A percentile compares a stretch with the other conserved stretches of the same genome.
Evolutionary conservation across 2,797 vertebrate genomes (phyloP).

Genomic region (Paedocypris micromegethes): DNA sequence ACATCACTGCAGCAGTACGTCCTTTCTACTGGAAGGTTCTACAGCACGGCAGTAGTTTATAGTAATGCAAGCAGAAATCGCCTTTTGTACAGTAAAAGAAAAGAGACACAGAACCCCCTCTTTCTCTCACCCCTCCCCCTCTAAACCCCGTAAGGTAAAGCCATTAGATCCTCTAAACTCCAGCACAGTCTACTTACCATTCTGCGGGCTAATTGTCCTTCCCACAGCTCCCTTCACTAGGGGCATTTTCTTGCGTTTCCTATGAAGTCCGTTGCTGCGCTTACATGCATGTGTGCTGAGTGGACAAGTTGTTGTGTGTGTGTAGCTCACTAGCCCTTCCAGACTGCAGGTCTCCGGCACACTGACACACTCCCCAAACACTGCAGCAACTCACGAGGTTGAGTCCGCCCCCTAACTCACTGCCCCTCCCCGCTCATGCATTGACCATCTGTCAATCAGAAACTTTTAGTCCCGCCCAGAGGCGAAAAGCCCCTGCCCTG

Average conservation of each 20-base stretch:
- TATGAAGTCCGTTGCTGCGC: slow-evolving; percentile 8
- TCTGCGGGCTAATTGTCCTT: slow-evolving; percentile 39
- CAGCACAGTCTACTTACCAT: slow-evolving; percentile 60
- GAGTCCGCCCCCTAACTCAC: slow-evolving; percentile 55
- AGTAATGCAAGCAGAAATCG: slow-evolving; percentile 9
- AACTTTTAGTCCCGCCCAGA: slow-evolving; percentile 28
- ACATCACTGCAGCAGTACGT: neutral
- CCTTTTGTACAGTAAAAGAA: slow-evolving; percentile 14
- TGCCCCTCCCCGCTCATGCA: slow-evolving; percentile 20
- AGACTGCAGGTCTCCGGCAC: slow-evolving; percentile 46
- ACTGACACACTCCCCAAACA: slow-evolving; percentile 51
- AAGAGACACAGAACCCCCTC: slow-evolving; percentile 22
- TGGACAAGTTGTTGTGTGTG: slow-evolving; percentile 25
- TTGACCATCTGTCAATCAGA: slow-evolving; percentile 39
- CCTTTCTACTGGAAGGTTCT: neutral
- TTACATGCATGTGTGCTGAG: slow-evolving; percentile 34
- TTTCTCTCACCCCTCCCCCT: slow-evolving; percentile 41
- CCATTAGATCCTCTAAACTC: slow-evolving; percentile 45
- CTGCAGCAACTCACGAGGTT: slow-evolving; percentile 48
- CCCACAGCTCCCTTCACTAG: slow-evolving; percentile 37
- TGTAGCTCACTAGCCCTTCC: slow-evolving; percentile 25
- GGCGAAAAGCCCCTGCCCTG: slow-evolving; percentile 1
- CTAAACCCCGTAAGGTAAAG: slow-evolving; percentile 49
- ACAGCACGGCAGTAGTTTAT: slow-evolving; percentile 7
- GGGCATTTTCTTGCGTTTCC: slow-evolving; percentile 52